Evolutionary conservation across 2,797 vertebrate species (phyloP), one percentile per base, ranked within the genome.

Genomic region (Thunnus albacares): DNA sequence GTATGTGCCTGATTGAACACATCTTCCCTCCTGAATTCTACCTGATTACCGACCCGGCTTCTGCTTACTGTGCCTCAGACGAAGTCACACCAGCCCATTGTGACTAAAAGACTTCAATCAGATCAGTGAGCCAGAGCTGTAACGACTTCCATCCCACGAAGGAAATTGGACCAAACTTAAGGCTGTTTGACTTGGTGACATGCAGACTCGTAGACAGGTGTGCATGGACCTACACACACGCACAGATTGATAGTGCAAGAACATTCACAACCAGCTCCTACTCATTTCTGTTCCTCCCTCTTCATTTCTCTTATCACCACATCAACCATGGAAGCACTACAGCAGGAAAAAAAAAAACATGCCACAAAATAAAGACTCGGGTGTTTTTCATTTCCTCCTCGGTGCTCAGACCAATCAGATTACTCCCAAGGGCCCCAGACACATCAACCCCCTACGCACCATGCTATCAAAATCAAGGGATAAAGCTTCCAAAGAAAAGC

Each of bases 71-170:
- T 10, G 82, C 67, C 63, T 72, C 74, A 78, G 70, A 67, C 2
- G 5, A 45, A 89, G 82, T 83, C 83, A 70, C 77, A 26, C 55
- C 22, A 3, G 53, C 45, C 75, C 74, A 86, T 90, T 92, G 91
- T 91, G 76, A 79, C 80, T 79, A 76, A 91, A 81, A 90, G 88
- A 90, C 91, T 92, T 94, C 93, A 94, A 93, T 94, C 93, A 94
- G 86, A 84, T 77, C 68, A 1, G 77, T 3, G 71, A 84, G 79
- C 66, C 58, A 1, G 59, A 69, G 77, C 82, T 66, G 76, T 87
- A 91, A 93, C 90, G 90, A 89, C 90, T 91, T 93, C 84, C 91
- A 92, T 91, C 93, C 81, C 89, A 65, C 11, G 2, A 52, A 45
- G 66, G 69, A 86, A 92, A 92, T 92, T 91, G 88, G 79, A 87